Evolutionary conservation across 23 tunicate species (phyloP).

Genomic region (Halocynthia roretzi): DNA sequence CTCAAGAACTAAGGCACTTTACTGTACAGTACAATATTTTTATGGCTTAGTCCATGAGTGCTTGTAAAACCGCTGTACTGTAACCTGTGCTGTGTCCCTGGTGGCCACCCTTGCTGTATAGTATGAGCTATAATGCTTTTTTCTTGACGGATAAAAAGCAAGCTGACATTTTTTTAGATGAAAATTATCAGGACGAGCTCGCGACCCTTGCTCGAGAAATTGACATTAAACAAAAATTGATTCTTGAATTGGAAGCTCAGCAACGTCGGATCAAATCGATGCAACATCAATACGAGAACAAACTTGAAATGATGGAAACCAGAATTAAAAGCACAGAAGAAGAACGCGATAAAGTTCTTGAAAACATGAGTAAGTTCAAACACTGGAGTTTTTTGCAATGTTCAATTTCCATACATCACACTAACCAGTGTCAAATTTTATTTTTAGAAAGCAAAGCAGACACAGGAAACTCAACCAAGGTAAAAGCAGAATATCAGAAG

Average conservation of each 20-base stretch:
- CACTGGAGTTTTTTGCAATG: background rate
- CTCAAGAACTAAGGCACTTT: too few relatives aligned
- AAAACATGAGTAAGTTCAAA: constrained; percentile 22
- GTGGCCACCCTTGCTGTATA: too few relatives aligned
- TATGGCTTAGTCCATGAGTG: too few relatives aligned
- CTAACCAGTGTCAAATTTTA: background rate
- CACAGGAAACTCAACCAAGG: constrained; percentile 34
- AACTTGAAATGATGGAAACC: constrained; percentile 50
- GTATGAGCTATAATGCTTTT: background rate
- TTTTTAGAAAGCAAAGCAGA: constrained; percentile 23
- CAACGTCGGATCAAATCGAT: constrained; percentile 46
- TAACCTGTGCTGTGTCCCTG: too few relatives aligned
- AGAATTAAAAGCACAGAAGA: constrained; percentile 65
- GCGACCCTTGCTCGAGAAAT: constrained; percentile 68
- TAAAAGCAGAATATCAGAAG: constrained; percentile 49
- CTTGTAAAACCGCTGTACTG: too few relatives aligned
- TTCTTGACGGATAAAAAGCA: constrained; percentile 1
- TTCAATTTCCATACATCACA: too few relatives aligned
- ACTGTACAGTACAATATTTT: too few relatives aligned
- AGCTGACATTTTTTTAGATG: background rate
- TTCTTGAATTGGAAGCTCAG: constrained; percentile 67
- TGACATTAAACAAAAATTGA: constrained; percentile 76
- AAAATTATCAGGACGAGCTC: constrained; percentile 43
- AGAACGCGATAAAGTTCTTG: constrained; percentile 71
- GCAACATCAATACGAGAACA: constrained; percentile 69